Percentiles rank a stretch among this genome's conserved stretches.
phyloP scores from a whole-genome alignment of 2,113 vertebrate genomes.

The Anguilla japonica region DNA sequence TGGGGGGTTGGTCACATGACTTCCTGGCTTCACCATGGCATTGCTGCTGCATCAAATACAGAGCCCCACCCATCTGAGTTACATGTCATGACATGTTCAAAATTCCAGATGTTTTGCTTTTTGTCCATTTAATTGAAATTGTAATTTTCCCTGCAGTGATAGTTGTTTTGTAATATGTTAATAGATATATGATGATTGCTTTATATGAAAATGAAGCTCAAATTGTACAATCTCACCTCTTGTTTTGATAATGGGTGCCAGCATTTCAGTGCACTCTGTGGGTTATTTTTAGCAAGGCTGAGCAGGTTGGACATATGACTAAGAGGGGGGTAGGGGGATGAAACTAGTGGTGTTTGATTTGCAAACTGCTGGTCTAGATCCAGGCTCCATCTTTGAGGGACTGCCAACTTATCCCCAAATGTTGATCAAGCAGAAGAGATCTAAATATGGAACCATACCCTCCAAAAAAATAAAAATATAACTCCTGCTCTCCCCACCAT shows the following conservation, averaged over 20 bases:
- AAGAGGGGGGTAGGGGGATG: not conserved
- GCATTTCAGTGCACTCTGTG: not conserved
- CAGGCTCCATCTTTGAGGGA: not conserved
- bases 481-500: not conserved
- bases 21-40: not conserved
- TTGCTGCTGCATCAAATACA: not conserved
- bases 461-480: not conserved
- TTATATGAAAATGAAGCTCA: not conserved
- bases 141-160: not conserved
- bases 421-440: not conserved
- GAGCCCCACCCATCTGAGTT: not conserved
- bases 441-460: constrained; percentile 3
- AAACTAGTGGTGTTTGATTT: not conserved
- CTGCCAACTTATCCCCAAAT: not conserved
- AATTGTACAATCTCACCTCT: not conserved
- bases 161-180: not conserved
- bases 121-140: not conserved
- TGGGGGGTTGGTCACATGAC: not conserved
- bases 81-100: not conserved
- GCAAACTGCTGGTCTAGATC: not conserved
- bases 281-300: constrained; percentile 5
- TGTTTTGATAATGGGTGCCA: not conserved
- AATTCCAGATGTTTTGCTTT: not conserved
- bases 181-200: not conserved
- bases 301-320: not conserved